A percentile compares a stretch with the other conserved stretches of the same genome.
These are phyloP conservation scores for Osmoderma eremita DNA, from an alignment of 2,888 invertebrate genomes.

Conservation along the genomic window DNA sequence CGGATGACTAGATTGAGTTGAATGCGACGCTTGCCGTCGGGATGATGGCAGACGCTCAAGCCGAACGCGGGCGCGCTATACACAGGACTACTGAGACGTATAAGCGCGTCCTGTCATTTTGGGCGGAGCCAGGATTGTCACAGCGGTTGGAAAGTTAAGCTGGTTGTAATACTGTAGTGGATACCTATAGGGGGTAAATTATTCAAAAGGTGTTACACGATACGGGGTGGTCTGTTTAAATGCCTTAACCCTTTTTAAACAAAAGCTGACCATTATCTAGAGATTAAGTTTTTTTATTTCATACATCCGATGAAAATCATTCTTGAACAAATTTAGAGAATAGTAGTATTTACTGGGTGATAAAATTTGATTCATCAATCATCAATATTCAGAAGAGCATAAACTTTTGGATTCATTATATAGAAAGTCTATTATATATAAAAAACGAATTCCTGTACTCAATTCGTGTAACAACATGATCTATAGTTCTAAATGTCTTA, in stretches of 20 bases:
- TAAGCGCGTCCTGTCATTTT: conserved; percentile 59
- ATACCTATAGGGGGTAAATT: conserved; percentile 55
- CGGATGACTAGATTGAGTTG: conserved; percentile 53
- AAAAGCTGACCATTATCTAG: conserved; percentile 5
- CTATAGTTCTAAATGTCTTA: too few relatives aligned
- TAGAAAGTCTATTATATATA: too few relatives aligned
- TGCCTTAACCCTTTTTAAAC: conserved; percentile 19
- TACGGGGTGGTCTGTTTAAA: conserved; percentile 41
- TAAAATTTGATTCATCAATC: too few relatives aligned
- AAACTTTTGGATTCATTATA: too few relatives aligned
- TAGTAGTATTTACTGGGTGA: too few relatives aligned
- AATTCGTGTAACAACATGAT: too few relatives aligned
- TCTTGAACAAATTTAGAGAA: too few relatives aligned
- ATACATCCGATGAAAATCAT: too few relatives aligned
- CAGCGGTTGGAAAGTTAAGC: conserved; percentile 63
- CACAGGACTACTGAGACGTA: conserved; percentile 62
- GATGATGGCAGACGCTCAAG: conserved; percentile 54
- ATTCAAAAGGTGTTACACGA: conserved; percentile 44
- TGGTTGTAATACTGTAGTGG: conserved; percentile 56
- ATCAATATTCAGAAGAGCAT: too few relatives aligned
- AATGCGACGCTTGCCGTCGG: conserved; percentile 57
- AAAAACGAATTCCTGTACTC: too few relatives aligned
- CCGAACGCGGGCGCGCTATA: conserved; percentile 58
- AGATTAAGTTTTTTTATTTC: neutral
- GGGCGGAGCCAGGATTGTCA: conserved; percentile 63